These are phyloP conservation scores for Nyctereutes procyonoides DNA, from an alignment of 2,113 vertebrate genomes.

Conservation along the genomic window DNA sequence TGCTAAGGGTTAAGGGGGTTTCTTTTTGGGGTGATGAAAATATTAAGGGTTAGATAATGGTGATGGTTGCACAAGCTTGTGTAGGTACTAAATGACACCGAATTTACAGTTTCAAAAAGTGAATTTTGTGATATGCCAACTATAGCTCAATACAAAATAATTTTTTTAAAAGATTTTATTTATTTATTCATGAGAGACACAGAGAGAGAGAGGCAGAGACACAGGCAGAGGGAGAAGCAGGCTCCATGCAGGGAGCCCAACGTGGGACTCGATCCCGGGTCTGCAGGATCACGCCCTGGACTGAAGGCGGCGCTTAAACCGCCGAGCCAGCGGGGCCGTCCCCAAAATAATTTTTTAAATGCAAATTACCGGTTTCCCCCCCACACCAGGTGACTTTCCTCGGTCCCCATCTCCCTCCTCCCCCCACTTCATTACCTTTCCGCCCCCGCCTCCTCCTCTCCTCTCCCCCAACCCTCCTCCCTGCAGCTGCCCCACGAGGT, in stretches of 20 bases:
- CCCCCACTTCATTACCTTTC: background rate
- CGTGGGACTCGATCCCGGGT: no score
- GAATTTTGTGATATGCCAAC: background rate
- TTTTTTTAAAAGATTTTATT: background rate
- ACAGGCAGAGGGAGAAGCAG: no score
- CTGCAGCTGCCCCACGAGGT: background rate
- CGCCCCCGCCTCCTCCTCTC: background rate
- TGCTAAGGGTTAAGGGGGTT: background rate
- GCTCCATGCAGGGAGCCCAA: no score
- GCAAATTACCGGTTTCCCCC: background rate
- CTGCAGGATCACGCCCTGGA: no score
- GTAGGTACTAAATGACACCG: background rate
- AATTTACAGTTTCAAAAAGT: background rate
- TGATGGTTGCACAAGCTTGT: background rate
- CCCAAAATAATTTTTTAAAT: background rate
- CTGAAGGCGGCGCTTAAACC: no score
- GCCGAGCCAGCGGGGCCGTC: no score
- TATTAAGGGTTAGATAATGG: no score
- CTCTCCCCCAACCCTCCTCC: rapidly evolving
- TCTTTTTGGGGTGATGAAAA: background rate
- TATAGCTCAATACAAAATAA: background rate
- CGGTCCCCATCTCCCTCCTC: background rate
- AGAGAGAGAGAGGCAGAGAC: no score
- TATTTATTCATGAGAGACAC: no score
- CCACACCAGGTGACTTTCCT: background rate